Evolutionary conservation across 2,797 vertebrate species (phyloP).

Genomic region (Lithobates sylvaticus): DNA sequence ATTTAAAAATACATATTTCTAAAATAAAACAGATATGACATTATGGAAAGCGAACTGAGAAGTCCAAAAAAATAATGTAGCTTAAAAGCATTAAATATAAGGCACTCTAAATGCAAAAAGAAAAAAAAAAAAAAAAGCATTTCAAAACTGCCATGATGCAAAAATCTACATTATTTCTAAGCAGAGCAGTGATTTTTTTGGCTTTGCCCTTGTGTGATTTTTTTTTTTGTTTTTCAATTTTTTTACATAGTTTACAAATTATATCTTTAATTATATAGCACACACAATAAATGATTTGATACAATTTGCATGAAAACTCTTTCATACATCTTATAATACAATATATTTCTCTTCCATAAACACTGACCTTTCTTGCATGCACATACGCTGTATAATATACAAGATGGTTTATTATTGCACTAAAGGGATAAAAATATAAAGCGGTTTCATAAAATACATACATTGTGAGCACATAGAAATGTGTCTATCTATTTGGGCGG

Average conservation of each 20-base stretch:
- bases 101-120: conserved; percentile 99
- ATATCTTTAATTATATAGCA: conserved; percentile 79
- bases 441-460: conserved; percentile 78
- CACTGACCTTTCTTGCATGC: conserved; percentile 83
- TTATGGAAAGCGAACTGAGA: conserved; percentile 72
- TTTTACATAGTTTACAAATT: conserved; percentile 76
- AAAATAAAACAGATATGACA: conserved; percentile 53
- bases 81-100: conserved; percentile 98
- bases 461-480: conserved; percentile 44
- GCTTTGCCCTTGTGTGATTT: conserved; percentile 76
- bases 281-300: conserved; percentile 79
- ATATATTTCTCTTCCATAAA: conserved; percentile 80
- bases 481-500: conserved; percentile 59
- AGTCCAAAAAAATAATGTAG: conserved; percentile 79
- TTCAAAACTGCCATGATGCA: conserved; percentile 74
- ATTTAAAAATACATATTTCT: conserved; percentile 8
- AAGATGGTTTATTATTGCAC: conserved; percentile 94
- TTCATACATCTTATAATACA: conserved; percentile 82
- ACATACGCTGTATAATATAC: conserved; percentile 81
- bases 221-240: conserved; percentile 56
- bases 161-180: conserved; percentile 71
- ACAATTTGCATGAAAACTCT: conserved; percentile 77
- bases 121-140: conserved; percentile 82
- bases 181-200: conserved; percentile 78
- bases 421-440: conserved; percentile 89